Evolutionary conservation across 2,888 invertebrate species (phyloP).

Genomic region (Apodemia arnacis): DNA sequence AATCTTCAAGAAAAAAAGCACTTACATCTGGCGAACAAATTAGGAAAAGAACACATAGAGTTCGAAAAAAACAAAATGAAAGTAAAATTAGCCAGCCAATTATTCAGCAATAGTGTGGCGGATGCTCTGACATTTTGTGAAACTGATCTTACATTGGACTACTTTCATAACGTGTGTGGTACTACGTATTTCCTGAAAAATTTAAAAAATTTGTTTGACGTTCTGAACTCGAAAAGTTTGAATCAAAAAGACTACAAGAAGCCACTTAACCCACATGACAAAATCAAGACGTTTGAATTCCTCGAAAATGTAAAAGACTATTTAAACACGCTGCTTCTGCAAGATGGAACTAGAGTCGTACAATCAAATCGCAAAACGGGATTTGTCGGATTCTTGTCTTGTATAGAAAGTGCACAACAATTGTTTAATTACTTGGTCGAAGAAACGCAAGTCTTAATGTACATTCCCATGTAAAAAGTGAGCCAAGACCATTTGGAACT

Average conservation of each 20-base stretch:
- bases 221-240: neutral
- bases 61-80: neutral
- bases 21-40: neutral
- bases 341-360: conserved; percentile 1
- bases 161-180: neutral
- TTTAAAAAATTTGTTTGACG: neutral
- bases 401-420: neutral
- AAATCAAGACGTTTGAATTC: neutral
- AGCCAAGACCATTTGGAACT: neutral
- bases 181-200: neutral
- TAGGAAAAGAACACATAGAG: neutral
- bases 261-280: neutral
- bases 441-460: neutral
- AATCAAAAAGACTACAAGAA: neutral
- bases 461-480: neutral
- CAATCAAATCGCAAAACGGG: conserved; percentile 1
- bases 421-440: neutral
- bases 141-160: neutral
- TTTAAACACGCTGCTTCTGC: neutral
- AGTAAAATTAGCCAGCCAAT: neutral
- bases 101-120: neutral
- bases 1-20: neutral
- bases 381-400: neutral
- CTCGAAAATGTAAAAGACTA: neutral
- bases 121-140: neutral